phyloP scores from a whole-genome alignment of 2,888 invertebrate genomes.

The Epirrita christyi region DNA sequence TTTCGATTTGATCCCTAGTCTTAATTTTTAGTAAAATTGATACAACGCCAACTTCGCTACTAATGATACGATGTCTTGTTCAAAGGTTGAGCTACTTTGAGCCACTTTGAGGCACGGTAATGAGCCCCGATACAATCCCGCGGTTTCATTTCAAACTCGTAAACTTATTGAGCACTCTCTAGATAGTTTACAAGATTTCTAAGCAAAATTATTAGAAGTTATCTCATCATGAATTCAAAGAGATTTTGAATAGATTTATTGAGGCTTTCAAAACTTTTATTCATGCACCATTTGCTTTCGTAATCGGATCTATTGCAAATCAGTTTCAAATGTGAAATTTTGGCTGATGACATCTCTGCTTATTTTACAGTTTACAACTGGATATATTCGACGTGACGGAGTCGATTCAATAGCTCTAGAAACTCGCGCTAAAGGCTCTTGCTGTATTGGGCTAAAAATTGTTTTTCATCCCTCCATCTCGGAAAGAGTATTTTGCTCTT shows the following conservation, averaged over 20 bases:
- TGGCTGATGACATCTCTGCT: no score
- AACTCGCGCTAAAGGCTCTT: no score
- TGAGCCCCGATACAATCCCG: conserved; percentile 44
- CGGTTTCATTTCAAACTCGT: conserved; percentile 50
- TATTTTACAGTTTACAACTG: no score
- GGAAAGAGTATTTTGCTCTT: no score
- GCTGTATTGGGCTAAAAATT: no score
- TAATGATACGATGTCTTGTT: conserved; percentile 32
- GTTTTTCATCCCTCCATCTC: no score
- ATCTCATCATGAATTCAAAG: conserved; percentile 40
- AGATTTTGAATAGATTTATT: conserved; percentile 37
- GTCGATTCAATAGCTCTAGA: no score
- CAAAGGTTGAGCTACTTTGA: conserved; percentile 44
- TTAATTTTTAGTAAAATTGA: conserved; percentile 9
- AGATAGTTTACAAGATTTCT: conserved; percentile 50
- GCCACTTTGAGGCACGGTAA: conserved; percentile 45
- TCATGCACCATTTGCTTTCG: no score
- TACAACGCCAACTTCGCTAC: conserved; percentile 17
- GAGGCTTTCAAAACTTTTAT: neutral
- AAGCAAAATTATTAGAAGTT: conserved; percentile 44
- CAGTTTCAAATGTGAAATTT: no score
- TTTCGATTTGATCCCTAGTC: neutral
- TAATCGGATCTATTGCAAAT: no score
- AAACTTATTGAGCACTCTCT: conserved; percentile 48
- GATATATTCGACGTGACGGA: no score